Evolutionary conservation across 1,140 invertebrate genomes (phyloP), one percentile per base, ranked within the genome.

Genomic region (Monomorium pharaonis): DNA sequence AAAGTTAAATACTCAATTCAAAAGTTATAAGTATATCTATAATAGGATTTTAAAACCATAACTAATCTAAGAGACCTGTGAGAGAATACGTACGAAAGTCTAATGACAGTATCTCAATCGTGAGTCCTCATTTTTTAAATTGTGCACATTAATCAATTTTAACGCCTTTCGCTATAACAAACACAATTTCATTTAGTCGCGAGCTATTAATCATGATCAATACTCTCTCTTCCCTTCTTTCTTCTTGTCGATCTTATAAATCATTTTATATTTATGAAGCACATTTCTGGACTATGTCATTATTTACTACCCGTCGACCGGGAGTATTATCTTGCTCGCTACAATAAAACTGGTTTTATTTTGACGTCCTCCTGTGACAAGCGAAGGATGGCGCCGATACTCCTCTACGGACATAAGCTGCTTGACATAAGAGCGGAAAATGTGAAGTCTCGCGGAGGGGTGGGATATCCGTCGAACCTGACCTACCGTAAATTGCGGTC

Each of bases 401-500:
- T 58, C 24, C 56, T 51, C 54, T 58, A 33, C 54, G 27, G 24
- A 44, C n/a, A 21, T 67, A n/a, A n/a, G 14, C 10, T 30, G 33
- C 0, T 76, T 76, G 65, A 76, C 69, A 81, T 58, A 85, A 51
- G 51, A 62, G 24, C 27, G 27, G 44, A 78, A 44, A 65, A 44
- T 24, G 30, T 67, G 42, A 62, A 51, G 47, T 7, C 67, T 69
- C 42, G 42, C 21, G 44, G 10, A 30, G 72, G 70, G 44, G 16
- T 63, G 56, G n/a, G 74, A 77, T 47, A 86, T 86, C 78, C 81
- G 65, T 72, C 87, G 84, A 77, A 67, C 63, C 67, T 91, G 89
- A 91, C 89, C 89, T 88, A 91, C 88, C 84, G 56, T 67, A 74
- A 88, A 83, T 80, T 76, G 56, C 44, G 70, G 1, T 86, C 60